Conservation (phyloP, 2,113 vertebrate genomes). For the Gallinago media region DNA sequence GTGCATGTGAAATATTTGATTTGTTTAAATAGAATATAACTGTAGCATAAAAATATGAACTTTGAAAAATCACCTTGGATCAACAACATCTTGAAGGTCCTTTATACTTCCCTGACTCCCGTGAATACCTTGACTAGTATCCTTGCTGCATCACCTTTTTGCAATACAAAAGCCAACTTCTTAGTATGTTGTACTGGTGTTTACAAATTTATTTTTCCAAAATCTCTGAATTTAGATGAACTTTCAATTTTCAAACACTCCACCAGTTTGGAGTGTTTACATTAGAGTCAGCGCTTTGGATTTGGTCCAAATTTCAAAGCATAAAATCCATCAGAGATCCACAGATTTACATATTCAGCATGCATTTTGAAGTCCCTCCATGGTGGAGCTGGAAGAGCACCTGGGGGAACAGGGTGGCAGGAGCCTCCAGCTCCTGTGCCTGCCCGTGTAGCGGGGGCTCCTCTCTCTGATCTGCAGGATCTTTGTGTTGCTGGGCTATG, state of each 20-base stretch:
- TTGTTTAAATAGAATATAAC: neutral
- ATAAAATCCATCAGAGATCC: neutral
- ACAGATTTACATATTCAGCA: rapidly evolving
- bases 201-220: neutral
- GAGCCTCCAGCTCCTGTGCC: neutral
- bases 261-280: neutral
- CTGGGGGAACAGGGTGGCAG: neutral
- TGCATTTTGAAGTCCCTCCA: neutral
- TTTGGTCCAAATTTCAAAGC: neutral
- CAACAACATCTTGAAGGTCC: neutral
- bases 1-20: neutral
- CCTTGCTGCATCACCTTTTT: neutral
- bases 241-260: neutral
- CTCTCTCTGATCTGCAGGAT: neutral
- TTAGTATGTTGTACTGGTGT: neutral
- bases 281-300: neutral
- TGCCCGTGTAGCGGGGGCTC: neutral
- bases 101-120: neutral
- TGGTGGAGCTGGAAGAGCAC: neutral
- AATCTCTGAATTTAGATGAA: neutral
- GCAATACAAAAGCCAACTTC: neutral
- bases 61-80: neutral
- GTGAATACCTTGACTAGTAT: neutral
- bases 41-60: neutral
- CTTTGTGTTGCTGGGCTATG: rapidly evolving